Evolutionary conservation across 2,797 vertebrate genomes (phyloP).

Genomic region (Dendrocincla fuliginosa): DNA sequence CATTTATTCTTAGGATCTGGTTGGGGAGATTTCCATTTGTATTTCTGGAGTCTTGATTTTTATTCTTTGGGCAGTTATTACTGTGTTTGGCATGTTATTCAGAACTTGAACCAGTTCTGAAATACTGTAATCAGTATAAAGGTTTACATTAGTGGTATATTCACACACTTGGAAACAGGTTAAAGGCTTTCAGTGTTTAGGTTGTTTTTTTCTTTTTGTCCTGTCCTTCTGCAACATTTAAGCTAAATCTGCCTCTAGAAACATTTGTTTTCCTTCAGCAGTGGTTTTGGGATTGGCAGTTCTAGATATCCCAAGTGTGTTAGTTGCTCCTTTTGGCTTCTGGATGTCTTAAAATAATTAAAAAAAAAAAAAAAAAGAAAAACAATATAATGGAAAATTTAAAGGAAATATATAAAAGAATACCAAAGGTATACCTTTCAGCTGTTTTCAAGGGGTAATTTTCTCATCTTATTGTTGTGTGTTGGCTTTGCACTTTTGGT

Average conservation of each 20-base stretch:
- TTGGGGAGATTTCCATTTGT: neutral
- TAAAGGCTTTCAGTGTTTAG: neutral
- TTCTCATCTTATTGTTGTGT: neutral
- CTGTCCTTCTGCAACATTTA: neutral
- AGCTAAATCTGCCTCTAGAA: neutral
- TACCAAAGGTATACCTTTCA: neutral
- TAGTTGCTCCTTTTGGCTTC: neutral
- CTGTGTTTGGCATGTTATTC: neutral
- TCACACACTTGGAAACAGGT: neutral
- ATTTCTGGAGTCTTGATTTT: neutral
- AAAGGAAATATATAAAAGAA: neutral
- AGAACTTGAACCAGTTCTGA: neutral
- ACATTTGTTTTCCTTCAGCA: neutral
- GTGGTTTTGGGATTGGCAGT: neutral
- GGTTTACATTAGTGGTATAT: neutral
- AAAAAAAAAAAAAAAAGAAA: neutral
- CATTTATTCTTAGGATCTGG: neutral
- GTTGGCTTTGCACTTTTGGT: neutral
- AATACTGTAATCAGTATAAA: neutral
- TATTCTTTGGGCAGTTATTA: neutral
- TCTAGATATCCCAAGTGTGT: neutral
- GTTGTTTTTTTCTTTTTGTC: neutral
- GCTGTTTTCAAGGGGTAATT: neutral
- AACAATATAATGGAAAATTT: neutral
- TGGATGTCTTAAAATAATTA: neutral